phyloP scores from a whole-genome alignment of 30 jellyfish, hydroid and myxozoan genomes.

The Pseudorhiza aurosa region DNA sequence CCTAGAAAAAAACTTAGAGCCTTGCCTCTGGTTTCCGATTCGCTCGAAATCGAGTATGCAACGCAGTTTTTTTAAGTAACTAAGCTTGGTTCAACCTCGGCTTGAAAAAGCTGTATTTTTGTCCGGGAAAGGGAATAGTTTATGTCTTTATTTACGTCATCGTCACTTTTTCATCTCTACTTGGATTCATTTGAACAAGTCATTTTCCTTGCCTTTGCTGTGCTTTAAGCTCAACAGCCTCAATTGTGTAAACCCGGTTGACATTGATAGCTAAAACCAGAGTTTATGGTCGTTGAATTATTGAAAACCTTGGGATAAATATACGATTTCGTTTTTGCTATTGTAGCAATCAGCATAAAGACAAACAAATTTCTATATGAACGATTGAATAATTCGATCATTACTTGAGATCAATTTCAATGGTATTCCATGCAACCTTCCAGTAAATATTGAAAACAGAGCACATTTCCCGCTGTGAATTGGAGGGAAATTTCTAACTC shows the following conservation, averaged over 20 bases:
- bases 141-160: too few relatives aligned
- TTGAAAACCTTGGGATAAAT: background rate
- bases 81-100: too few relatives aligned
- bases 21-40: too few relatives aligned
- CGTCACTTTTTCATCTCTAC: too few relatives aligned
- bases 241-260: background rate
- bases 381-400: conserved; percentile 11
- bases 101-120: too few relatives aligned
- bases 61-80: too few relatives aligned
- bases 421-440: conserved; percentile 11
- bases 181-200: too few relatives aligned
- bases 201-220: too few relatives aligned
- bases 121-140: too few relatives aligned
- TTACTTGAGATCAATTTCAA: conserved; percentile 2
- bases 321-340: background rate
- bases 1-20: too few relatives aligned
- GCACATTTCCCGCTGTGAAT: conserved; percentile 40
- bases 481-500: conserved; percentile 2
- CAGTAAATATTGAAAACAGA: conserved; percentile 3
- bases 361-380: conserved; percentile 16
- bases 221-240: background rate
- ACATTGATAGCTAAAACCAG: background rate
- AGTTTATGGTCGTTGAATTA: background rate
- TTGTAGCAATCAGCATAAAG: conserved; percentile 1
- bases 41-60: too few relatives aligned